Percentiles rank a stretch among this genome's conserved stretches.
Conservation (phyloP, 2,888 invertebrate genomes). For the Notocelia uddmanniana region DNA sequence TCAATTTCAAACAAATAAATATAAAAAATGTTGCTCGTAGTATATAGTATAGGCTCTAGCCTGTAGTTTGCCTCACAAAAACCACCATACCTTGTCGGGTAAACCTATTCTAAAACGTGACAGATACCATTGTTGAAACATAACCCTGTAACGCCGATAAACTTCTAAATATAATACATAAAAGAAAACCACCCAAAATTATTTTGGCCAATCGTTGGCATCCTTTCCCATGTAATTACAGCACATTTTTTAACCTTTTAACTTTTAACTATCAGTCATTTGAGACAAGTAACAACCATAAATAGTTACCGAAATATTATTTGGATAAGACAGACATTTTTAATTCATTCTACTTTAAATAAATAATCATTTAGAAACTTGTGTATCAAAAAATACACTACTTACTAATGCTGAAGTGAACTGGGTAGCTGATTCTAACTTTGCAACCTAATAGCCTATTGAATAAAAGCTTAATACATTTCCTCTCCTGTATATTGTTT, state of each 20-base stretch:
- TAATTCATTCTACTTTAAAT: background rate
- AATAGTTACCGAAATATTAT: conserved; percentile 13
- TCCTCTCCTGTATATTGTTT: background rate
- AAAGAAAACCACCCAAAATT: conserved; percentile 21
- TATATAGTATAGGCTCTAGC: too few species aligned
- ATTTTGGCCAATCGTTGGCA: conserved; percentile 37
- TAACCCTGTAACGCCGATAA: conserved; percentile 42
- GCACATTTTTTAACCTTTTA: conserved; percentile 27
- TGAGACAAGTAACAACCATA: background rate
- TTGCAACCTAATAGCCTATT: background rate
- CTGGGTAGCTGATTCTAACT: background rate
- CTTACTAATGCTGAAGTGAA: background rate
- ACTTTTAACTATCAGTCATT: background rate
- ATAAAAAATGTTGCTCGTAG: too few species aligned
- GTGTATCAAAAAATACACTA: background rate
- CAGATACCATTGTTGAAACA: conserved; percentile 19
- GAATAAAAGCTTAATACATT: background rate
- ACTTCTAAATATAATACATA: conserved; percentile 26
- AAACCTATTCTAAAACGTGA: conserved; percentile 1
- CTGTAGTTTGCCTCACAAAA: background rate
- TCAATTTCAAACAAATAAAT: too few species aligned
- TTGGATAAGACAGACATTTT: background rate
- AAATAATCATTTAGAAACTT: background rate
- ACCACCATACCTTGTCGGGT: background rate
- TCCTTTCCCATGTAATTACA: conserved; percentile 26